Evolutionary conservation across 2,113 vertebrate species (phyloP).

Genomic region (Clarias macrocephalus): DNA sequence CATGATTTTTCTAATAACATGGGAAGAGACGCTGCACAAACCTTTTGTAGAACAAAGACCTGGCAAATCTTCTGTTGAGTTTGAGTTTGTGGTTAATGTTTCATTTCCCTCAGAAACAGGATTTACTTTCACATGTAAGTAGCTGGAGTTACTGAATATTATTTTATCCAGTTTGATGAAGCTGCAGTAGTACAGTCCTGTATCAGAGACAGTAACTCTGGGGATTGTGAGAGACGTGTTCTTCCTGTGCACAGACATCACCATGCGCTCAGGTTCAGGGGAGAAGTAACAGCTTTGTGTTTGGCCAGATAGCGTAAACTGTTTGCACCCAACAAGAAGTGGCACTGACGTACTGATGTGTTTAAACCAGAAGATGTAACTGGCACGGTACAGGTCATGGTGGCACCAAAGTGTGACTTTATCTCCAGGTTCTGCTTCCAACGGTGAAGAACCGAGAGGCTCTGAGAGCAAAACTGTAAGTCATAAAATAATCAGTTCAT

Average conservation of each 20-base stretch:
- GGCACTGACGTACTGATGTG: conserved; percentile 2
- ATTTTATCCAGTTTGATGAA: background rate
- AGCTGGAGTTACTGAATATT: background rate
- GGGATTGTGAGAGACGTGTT: conserved; percentile 17
- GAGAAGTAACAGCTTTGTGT: background rate
- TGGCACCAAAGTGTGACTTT: conserved; percentile 15
- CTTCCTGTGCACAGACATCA: conserved; percentile 1
- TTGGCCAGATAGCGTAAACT: background rate
- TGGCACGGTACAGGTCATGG: background rate
- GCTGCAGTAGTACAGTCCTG: conserved; percentile 35
- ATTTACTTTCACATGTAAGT: background rate
- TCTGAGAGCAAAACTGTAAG: conserved; percentile 2
- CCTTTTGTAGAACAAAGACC: background rate
- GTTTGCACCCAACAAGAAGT: background rate
- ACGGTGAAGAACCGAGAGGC: background rate
- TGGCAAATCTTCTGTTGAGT: background rate
- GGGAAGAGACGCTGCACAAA: background rate
- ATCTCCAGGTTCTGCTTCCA: conserved; percentile 26
- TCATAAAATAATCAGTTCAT: background rate
- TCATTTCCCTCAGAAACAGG: background rate
- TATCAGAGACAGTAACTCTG: conserved; percentile 7
- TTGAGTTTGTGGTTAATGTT: background rate
- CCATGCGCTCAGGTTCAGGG: background rate
- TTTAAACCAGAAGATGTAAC: conserved; percentile 18
- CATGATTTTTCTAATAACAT: background rate